phyloP scores from a whole-genome alignment of 1,140 invertebrate species.

The Caenorhabditis briggsae region DNA sequence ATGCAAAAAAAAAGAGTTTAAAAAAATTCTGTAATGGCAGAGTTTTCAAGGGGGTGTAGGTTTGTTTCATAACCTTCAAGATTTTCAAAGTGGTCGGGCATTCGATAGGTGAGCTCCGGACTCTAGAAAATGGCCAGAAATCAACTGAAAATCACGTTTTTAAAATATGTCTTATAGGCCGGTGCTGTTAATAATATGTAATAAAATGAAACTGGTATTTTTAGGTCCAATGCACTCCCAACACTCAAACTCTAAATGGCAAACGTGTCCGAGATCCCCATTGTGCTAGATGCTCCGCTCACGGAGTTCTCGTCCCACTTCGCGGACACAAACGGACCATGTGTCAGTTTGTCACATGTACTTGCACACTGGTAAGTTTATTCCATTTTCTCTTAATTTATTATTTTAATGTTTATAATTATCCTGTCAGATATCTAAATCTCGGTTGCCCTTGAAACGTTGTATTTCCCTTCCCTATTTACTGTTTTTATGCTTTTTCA shows the following conservation, averaged over 20 bases:
- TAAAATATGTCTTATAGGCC: too few species aligned
- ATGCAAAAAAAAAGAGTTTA: too few species aligned
- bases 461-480: too few species aligned
- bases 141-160: too few species aligned
- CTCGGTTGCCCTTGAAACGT: neutral
- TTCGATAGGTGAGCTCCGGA: too few species aligned
- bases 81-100: too few species aligned
- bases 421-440: neutral
- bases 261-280: conserved; percentile 64
- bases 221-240: conserved; percentile 24
- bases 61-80: too few species aligned
- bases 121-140: too few species aligned
- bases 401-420: conserved; percentile 1
- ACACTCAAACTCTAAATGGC: conserved; percentile 19
- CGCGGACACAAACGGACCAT: conserved; percentile 65
- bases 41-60: too few species aligned
- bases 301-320: conserved; percentile 58
- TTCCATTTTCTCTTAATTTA: neutral
- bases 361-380: conserved; percentile 60
- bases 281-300: conserved; percentile 64
- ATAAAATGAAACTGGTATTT: neutral
- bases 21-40: too few species aligned
- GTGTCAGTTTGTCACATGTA: conserved; percentile 61
- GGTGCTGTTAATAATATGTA: too few species aligned
- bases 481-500: neutral